Percentiles rank a stretch among this genome's conserved stretches.
phyloP scores from a whole-genome alignment of 2,797 vertebrate genomes.

The Mastacembelus armatus region DNA sequence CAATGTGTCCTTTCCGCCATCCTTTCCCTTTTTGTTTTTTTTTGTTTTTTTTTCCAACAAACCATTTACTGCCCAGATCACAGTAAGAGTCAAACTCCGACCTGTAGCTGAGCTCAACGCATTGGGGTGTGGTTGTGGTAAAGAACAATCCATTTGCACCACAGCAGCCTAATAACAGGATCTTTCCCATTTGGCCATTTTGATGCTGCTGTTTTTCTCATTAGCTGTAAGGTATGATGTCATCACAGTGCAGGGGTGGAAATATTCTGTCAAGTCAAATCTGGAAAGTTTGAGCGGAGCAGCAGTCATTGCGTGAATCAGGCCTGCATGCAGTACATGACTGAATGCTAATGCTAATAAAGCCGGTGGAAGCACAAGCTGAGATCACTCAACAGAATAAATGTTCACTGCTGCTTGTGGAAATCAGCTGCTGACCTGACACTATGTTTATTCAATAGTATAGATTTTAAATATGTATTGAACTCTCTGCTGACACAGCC shows the following conservation, averaged over 20 bases:
- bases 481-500: constrained; percentile 6
- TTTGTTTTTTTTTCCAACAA: not conserved
- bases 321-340: constrained; percentile 38
- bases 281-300: constrained; percentile 52
- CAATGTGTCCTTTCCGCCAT: constrained; percentile 30
- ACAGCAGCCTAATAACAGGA: constrained; percentile 48
- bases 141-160: constrained; percentile 56
- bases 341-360: constrained; percentile 51
- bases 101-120: constrained; percentile 54
- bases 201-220: constrained; percentile 61
- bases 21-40: no score
- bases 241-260: constrained; percentile 50
- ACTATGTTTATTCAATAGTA: constrained; percentile 21
- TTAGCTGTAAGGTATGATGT: constrained; percentile 53
- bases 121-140: constrained; percentile 64
- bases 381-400: constrained; percentile 29
- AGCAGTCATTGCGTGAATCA: constrained; percentile 49
- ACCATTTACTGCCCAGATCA: constrained; percentile 44
- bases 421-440: constrained; percentile 28
- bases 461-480: constrained; percentile 42
- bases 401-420: constrained; percentile 37
- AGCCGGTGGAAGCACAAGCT: constrained; percentile 23
- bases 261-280: constrained; percentile 48
- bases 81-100: constrained; percentile 70
- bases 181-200: constrained; percentile 50